Percentiles rank a stretch among this genome's conserved stretches.
These are phyloP conservation scores for Rousettus leschenaultii DNA, from an alignment of 2,113 vertebrate species.

Conservation along the genomic window DNA sequence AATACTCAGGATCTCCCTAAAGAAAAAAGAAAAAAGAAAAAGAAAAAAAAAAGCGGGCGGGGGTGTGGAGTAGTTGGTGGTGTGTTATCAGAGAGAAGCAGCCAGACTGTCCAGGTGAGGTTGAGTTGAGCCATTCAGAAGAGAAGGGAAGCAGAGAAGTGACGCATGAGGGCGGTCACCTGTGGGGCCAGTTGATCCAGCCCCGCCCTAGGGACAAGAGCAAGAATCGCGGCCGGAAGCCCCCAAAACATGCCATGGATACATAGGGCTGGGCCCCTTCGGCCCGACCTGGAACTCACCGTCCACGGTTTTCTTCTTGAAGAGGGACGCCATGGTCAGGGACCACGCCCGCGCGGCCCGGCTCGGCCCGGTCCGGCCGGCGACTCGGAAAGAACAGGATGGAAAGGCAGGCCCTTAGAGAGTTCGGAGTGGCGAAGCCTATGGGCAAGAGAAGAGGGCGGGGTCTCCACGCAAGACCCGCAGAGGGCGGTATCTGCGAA, in stretches of 20 bases:
- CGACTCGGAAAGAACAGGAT: not conserved
- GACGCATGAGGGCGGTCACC: conserved; percentile 43
- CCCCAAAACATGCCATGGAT: not conserved
- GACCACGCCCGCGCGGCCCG: conserved; percentile 3
- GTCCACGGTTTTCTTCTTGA: conserved; percentile 97
- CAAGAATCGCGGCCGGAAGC: not conserved
- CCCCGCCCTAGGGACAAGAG: not conserved
- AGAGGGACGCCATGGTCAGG: conserved; percentile 90
- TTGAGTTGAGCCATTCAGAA: not conserved
- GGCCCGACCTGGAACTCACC: conserved; percentile 85
- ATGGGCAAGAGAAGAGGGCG: not conserved
- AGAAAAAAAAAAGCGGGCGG: fast-evolving
- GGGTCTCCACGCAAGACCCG: conserved; percentile 12
- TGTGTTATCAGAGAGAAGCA: fast-evolving
- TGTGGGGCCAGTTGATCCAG: not conserved
- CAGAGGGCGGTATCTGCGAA: not conserved
- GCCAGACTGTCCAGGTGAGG: not conserved
- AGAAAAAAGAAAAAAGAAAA: not conserved
- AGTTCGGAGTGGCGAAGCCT: not conserved
- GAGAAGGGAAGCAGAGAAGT: not conserved
- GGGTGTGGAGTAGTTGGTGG: no score
- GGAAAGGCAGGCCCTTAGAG: not conserved
- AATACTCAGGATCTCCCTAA: not conserved
- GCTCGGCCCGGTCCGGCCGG: conserved; percentile 55
- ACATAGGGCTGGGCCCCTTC: not conserved